These are phyloP conservation scores for Caretta caretta DNA, from an alignment of 2,113 vertebrate genomes.

Conservation along the genomic window DNA sequence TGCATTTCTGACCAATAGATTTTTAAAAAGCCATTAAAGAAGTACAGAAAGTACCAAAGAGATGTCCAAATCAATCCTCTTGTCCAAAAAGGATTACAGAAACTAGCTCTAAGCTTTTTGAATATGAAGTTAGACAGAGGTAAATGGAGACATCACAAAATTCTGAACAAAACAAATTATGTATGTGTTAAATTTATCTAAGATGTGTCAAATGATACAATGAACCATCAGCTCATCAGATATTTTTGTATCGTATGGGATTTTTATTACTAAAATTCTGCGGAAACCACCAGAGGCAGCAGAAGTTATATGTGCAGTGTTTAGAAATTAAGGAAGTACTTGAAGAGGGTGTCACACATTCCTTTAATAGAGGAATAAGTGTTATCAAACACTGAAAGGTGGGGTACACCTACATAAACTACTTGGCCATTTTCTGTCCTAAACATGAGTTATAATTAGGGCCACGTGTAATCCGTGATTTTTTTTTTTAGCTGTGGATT, in stretches of 20 bases:
- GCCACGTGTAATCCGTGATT: neutral
- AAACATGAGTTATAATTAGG: neutral
- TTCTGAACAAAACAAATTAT: neutral
- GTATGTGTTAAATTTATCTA: neutral
- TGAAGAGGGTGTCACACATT: neutral
- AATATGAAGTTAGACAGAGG: neutral
- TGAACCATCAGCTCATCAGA: too few species aligned
- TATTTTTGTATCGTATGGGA: neutral
- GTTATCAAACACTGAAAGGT: neutral
- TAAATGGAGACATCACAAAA: rapidly evolving
- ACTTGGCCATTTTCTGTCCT: neutral
- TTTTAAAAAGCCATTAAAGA: neutral
- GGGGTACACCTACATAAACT: neutral
- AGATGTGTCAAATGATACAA: neutral
- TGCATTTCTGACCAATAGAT: neutral
- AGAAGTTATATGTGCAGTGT: neutral
- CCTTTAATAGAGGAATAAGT: neutral
- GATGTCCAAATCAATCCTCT: neutral
- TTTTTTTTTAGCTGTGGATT: neutral
- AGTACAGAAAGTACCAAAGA: neutral
- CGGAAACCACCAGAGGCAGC: neutral
- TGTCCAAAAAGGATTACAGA: neutral
- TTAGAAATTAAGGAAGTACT: neutral
- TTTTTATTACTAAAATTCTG: neutral
- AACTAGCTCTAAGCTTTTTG: neutral